A percentile compares a stretch with the other conserved stretches of the same genome.
These are phyloP conservation scores for Caenorhabditis auriculariae DNA, from an alignment of 2,888 invertebrate species.

Conservation along the genomic window DNA sequence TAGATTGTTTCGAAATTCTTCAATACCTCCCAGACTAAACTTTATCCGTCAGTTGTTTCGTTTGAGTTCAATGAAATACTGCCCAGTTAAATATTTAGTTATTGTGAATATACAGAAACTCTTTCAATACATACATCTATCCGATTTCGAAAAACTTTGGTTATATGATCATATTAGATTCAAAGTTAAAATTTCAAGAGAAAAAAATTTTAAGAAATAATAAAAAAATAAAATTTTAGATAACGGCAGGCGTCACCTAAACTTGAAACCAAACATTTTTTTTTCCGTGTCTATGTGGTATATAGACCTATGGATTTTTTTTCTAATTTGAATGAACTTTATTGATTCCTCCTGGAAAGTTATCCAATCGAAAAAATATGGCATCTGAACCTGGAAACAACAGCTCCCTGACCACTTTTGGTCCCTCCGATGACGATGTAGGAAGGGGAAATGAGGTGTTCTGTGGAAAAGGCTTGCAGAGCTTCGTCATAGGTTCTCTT, in stretches of 20 bases:
- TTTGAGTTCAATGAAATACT: no score
- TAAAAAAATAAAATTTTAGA: not conserved
- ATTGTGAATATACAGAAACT: no score
- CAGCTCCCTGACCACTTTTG: conserved; percentile 61
- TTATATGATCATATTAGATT: no score
- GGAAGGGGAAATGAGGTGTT: conserved; percentile 62
- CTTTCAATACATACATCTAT: no score
- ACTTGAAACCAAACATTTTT: not conserved
- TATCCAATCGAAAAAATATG: no score
- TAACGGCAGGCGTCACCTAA: not conserved
- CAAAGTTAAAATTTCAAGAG: no score
- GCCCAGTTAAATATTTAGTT: no score
- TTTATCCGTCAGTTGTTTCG: no score
- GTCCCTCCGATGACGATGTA: conserved; percentile 65
- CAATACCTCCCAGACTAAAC: no score
- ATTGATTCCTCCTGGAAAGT: conserved; percentile 31
- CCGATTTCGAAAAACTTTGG: no score
- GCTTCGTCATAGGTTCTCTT: conserved; percentile 55
- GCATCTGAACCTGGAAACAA: conserved; percentile 63
- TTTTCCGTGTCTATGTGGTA: not conserved
- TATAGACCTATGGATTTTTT: conserved; percentile 35
- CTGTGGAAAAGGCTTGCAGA: conserved; percentile 53
- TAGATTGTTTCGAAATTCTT: no score
- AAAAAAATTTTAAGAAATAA: not conserved
- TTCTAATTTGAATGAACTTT: no score